These are phyloP conservation scores for Paralvinella palmiformis DNA, from an alignment of 1,140 invertebrate genomes.

Conservation along the genomic window DNA sequence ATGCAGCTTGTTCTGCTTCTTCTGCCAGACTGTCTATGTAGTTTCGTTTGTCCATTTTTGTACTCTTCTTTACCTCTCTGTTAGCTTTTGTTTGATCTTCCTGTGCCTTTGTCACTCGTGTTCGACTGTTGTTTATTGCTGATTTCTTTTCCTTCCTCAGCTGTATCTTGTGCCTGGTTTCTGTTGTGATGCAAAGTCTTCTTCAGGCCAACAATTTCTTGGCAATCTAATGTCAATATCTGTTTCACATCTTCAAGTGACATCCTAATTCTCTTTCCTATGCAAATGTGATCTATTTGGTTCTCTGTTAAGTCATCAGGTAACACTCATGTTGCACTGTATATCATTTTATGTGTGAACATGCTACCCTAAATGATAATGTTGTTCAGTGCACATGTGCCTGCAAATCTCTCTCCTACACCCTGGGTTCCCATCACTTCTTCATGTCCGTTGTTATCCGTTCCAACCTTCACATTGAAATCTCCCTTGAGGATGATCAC, in stretches of 20 bases:
- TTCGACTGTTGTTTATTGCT: not conserved
- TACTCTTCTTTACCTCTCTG: constrained; percentile 8
- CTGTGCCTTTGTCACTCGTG: not conserved
- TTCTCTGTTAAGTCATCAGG: not conserved
- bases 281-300: too few species aligned
- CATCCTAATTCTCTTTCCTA: not conserved
- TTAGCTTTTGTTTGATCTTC: not conserved
- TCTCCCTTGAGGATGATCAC: constrained; percentile 23
- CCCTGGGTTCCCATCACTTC: constrained; percentile 24
- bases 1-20: constrained; percentile 7
- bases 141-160: constrained; percentile 1
- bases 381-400: not conserved
- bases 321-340: not conserved
- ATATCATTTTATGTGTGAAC: not conserved
- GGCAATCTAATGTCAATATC: not conserved
- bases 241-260: not conserved
- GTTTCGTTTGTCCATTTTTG: not conserved
- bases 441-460: constrained; percentile 21
- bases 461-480: constrained; percentile 25
- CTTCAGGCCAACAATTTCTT: not conserved
- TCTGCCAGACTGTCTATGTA: constrained; percentile 10
- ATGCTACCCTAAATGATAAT: not conserved
- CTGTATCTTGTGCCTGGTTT: not conserved
- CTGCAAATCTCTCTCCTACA: constrained; percentile 17
- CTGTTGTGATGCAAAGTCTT: too few species aligned